Percentiles rank a stretch among this genome's conserved stretches.
phyloP scores from a whole-genome alignment of 2,797 vertebrate genomes.

The Podarcis lilfordi region DNA sequence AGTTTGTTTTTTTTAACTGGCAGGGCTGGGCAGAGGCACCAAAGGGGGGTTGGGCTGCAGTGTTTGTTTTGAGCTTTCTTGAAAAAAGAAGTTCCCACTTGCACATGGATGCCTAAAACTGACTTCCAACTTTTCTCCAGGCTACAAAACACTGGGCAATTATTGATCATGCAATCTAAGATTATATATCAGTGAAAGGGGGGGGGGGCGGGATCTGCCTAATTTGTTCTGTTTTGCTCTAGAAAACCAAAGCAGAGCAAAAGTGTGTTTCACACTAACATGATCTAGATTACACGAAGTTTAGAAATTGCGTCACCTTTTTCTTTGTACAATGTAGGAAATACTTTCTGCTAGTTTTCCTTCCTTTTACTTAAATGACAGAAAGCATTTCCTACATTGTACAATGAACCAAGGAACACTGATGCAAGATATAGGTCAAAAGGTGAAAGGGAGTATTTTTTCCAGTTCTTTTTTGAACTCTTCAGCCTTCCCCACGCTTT shows the following conservation, averaged over 20 bases:
- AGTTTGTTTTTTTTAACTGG: too few species aligned
- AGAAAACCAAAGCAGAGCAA: background rate
- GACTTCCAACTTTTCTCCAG: background rate
- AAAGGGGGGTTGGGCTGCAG: too few species aligned
- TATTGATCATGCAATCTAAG: background rate
- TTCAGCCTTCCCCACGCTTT: too few species aligned
- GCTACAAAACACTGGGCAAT: background rate
- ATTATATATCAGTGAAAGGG: background rate
- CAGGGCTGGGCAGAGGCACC: too few species aligned
- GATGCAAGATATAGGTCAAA: background rate
- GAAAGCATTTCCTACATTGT: background rate
- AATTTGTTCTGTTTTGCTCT: background rate
- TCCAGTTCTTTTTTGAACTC: background rate
- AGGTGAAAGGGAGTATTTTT: too few species aligned
- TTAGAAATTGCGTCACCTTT: background rate
- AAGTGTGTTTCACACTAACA: background rate
- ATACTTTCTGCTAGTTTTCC: too few species aligned
- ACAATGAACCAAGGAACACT: background rate
- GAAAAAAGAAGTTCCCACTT: too few species aligned
- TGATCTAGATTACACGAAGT: background rate
- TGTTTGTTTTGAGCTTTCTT: too few species aligned
- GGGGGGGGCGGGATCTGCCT: too few species aligned
- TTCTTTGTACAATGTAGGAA: too few species aligned
- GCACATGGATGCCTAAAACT: too few species aligned
- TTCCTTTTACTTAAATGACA: background rate